phyloP scores from a whole-genome alignment of 2,797 vertebrate genomes.

The Gobio occitaniae region DNA sequence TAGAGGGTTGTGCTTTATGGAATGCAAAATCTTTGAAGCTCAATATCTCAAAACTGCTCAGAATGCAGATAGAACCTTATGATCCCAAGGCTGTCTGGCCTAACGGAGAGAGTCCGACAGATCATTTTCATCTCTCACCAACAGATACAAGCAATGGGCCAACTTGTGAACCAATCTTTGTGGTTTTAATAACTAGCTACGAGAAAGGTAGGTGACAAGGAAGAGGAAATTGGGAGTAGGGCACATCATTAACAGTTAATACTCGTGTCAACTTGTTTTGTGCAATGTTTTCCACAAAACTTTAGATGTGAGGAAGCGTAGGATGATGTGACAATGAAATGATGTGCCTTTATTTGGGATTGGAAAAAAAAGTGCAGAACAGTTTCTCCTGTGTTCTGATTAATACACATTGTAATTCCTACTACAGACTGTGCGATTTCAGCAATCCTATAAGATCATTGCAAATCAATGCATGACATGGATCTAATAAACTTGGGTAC shows the following conservation, averaged over 20 bases:
- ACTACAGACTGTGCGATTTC: too few species aligned
- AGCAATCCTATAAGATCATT: too few species aligned
- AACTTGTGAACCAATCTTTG: not conserved
- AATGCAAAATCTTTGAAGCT: too few species aligned
- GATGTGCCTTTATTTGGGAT: not conserved
- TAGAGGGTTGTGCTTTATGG: too few species aligned
- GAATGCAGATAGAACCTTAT: too few species aligned
- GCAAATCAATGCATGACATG: too few species aligned
- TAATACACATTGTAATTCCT: not conserved
- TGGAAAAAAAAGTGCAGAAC: not conserved
- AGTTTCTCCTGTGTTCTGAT: not conserved
- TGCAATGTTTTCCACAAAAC: conserved; percentile 6
- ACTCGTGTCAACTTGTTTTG: conserved; percentile 5
- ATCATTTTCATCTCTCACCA: not conserved
- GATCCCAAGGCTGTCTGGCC: not conserved
- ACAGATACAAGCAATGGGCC: not conserved
- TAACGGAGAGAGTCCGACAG: too few species aligned
- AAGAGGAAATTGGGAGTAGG: not conserved
- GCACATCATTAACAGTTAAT: conserved; percentile 17
- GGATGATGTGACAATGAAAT: conserved; percentile 11
- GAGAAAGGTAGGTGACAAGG: not conserved
- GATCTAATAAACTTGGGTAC: too few species aligned
- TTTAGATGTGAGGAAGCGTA: conserved; percentile 20
- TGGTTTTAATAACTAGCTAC: not conserved
- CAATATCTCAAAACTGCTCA: too few species aligned